Conservation (phyloP, 2,888 invertebrate species). For the Cerastis leucographa region DNA sequence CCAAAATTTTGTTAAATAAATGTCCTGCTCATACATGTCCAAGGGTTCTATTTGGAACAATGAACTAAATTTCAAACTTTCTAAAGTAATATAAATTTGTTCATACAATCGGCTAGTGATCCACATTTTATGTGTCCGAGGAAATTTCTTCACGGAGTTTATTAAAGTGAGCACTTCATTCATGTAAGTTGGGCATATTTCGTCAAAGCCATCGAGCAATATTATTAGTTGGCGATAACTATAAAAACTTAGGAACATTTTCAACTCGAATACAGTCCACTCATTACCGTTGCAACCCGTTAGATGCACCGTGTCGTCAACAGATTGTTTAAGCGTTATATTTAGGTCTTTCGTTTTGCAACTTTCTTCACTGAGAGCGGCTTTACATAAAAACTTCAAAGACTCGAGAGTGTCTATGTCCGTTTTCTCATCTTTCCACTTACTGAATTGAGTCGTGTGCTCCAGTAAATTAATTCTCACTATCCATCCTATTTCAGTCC, state of each 20-base stretch:
- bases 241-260: constrained; percentile 47
- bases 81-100: not conserved
- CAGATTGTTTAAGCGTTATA: constrained; percentile 12
- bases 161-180: constrained; percentile 37
- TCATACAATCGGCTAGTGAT: constrained; percentile 55
- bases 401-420: constrained; percentile 7
- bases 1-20: not conserved
- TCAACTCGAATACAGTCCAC: constrained; percentile 29
- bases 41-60: not conserved
- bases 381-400: constrained; percentile 30
- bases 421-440: constrained; percentile 29
- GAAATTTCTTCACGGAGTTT: not conserved
- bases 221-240: constrained; percentile 44
- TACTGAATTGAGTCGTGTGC: constrained; percentile 29
- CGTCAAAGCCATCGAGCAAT: constrained; percentile 64
- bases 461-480: constrained; percentile 52
- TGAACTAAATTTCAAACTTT: not conserved
- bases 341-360: not conserved
- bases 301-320: constrained; percentile 2
- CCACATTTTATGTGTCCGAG: constrained; percentile 35
- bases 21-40: not conserved
- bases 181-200: constrained; percentile 60
- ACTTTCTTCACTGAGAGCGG: constrained; percentile 1
- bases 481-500: constrained; percentile 43
- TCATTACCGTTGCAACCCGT: constrained; percentile 10